These are phyloP conservation scores for Balaenoptera acutorostrata DNA, from an alignment of 2,113 vertebrate species.

Conservation along the genomic window DNA sequence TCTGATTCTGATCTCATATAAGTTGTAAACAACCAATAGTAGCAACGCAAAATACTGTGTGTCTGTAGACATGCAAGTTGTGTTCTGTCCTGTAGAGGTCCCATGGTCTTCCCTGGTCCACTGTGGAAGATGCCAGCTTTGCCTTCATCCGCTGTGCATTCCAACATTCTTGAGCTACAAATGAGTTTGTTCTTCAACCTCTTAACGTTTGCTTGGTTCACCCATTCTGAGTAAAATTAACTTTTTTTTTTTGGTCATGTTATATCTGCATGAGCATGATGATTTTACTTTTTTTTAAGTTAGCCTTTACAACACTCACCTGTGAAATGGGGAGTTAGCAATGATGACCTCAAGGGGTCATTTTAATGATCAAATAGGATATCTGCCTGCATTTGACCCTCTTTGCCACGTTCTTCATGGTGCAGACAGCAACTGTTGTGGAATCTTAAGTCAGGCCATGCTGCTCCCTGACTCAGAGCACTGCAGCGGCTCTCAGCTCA, in stretches of 20 bases:
- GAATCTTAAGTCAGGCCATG: neutral
- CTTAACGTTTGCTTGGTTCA: neutral
- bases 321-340: neutral
- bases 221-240: neutral
- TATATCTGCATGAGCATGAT: neutral
- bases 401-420: neutral
- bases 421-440: rapidly evolving
- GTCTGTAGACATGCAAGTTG: neutral
- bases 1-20: neutral
- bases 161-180: neutral
- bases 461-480: rapidly evolving
- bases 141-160: neutral
- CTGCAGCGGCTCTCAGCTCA: neutral
- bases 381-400: neutral
- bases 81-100: neutral
- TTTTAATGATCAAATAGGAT: neutral
- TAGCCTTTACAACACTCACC: neutral
- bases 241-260: too few relatives aligned
- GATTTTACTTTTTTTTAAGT: neutral
- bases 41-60: neutral
- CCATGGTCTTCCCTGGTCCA: rapidly evolving
- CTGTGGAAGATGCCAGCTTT: neutral
- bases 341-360: rapidly evolving
- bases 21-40: neutral
- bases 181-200: neutral